phyloP scores from a whole-genome alignment of 2,888 invertebrate genomes.

The Lutraria lutraria region DNA sequence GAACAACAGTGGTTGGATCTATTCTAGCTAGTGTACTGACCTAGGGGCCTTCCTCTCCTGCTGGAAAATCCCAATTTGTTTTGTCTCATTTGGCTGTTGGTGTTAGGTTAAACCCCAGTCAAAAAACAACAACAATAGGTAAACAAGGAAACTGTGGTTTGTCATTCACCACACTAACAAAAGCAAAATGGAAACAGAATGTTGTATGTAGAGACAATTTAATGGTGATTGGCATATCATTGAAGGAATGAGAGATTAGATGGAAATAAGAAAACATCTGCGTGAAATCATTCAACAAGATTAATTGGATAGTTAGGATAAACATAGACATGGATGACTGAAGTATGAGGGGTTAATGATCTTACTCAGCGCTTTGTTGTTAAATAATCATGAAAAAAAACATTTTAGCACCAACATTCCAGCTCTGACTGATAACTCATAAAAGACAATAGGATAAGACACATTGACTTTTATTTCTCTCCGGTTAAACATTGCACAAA shows the following conservation, averaged over 20 bases:
- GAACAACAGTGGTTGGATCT: no score
- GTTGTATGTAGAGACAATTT: background rate
- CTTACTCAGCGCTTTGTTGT: background rate
- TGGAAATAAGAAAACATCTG: background rate
- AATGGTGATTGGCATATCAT: conserved; percentile 6
- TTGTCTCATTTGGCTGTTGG: no score
- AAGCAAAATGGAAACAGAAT: background rate
- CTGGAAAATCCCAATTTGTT: no score
- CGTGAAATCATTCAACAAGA: background rate
- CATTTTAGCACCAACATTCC: background rate
- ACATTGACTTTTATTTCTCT: background rate
- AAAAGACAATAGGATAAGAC: background rate
- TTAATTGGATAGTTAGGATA: conserved; percentile 15
- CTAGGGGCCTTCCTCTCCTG: no score
- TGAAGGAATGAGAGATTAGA: background rate
- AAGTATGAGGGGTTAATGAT: background rate
- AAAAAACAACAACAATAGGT: background rate
- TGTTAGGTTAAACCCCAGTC: no score
- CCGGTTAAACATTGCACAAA: background rate
- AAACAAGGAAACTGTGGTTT: background rate
- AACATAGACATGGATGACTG: background rate
- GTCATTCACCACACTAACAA: background rate
- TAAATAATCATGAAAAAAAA: background rate
- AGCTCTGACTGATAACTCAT: background rate
- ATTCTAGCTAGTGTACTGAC: no score